Percentiles rank a stretch among this genome's conserved stretches.
Evolutionary conservation across 2,797 vertebrate genomes (phyloP).

Genomic region (Brachyalestes nurse): DNA sequence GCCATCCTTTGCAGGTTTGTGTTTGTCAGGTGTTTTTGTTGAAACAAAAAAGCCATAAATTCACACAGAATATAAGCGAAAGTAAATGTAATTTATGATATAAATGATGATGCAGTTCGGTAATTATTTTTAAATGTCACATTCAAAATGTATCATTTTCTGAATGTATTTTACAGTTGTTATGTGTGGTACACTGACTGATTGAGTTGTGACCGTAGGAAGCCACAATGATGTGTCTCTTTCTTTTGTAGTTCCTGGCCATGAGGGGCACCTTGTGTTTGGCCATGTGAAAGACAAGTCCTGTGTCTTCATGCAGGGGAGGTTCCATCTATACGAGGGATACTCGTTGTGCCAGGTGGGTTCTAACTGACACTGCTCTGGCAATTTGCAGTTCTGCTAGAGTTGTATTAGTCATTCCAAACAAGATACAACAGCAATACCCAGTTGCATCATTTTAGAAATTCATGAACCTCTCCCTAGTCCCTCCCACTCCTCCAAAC

Average conservation of each 20-base stretch:
- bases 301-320: constrained; percentile 80
- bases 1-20: too few relatives aligned
- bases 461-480: too few relatives aligned
- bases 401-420: background rate
- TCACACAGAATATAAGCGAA: too few relatives aligned
- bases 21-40: too few relatives aligned
- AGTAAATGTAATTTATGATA: too few relatives aligned
- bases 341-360: constrained; percentile 76
- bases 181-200: background rate
- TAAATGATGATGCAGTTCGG: too few relatives aligned
- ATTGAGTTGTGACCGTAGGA: background rate
- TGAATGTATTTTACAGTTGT: background rate
- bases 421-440: background rate
- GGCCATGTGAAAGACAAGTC: constrained; percentile 70
- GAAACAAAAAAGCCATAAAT: too few relatives aligned
- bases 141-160: background rate
- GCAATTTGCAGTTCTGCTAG: background rate
- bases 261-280: constrained; percentile 77
- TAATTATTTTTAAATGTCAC: too few relatives aligned
- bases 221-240: background rate
- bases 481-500: too few relatives aligned
- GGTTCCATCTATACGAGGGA: constrained; percentile 78
- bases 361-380: background rate
- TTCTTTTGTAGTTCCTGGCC: constrained; percentile 68
- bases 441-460: background rate